Conservation (phyloP, 2,113 vertebrate genomes). For the Muscicapa adusta region DNA sequence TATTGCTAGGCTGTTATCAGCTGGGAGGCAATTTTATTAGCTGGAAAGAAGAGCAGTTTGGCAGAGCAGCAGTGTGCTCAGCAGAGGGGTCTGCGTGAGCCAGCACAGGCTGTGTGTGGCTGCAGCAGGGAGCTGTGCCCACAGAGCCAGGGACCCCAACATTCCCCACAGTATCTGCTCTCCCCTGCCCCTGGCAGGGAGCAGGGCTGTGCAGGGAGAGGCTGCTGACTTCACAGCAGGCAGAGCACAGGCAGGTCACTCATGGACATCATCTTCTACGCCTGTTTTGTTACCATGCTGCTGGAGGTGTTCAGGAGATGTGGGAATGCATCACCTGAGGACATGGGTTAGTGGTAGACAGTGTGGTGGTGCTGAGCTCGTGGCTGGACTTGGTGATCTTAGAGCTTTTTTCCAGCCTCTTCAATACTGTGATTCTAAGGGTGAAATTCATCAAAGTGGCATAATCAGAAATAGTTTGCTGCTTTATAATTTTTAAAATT, state of each 20-base stretch:
- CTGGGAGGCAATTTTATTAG: constrained; percentile 27
- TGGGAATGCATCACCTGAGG: not conserved
- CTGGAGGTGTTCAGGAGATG: not conserved
- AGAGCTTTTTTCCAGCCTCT: not conserved
- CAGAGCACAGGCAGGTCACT: not conserved
- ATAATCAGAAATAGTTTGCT: not conserved
- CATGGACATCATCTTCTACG: accelerated
- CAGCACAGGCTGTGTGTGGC: not conserved
- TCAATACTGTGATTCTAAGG: not conserved
- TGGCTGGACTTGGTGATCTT: not conserved
- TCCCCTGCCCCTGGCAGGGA: not conserved
- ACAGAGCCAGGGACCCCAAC: not conserved
- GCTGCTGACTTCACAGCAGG: not conserved
- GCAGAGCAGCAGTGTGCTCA: not conserved
- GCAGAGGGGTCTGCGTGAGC: not conserved
- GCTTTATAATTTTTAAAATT: not conserved
- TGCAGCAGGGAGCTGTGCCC: not conserved
- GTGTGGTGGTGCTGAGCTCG: not conserved
- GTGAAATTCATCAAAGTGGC: not conserved
- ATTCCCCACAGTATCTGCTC: not conserved
- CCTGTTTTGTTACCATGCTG: not conserved
- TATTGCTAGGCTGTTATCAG: constrained; percentile 13
- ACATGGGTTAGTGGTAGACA: not conserved
- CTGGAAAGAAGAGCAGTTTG: not conserved
- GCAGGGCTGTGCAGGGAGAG: not conserved